Percentiles rank a stretch among this genome's conserved stretches.
Conservation (phyloP, 2,113 vertebrate genomes). For the Xiphophorus hellerii region DNA sequence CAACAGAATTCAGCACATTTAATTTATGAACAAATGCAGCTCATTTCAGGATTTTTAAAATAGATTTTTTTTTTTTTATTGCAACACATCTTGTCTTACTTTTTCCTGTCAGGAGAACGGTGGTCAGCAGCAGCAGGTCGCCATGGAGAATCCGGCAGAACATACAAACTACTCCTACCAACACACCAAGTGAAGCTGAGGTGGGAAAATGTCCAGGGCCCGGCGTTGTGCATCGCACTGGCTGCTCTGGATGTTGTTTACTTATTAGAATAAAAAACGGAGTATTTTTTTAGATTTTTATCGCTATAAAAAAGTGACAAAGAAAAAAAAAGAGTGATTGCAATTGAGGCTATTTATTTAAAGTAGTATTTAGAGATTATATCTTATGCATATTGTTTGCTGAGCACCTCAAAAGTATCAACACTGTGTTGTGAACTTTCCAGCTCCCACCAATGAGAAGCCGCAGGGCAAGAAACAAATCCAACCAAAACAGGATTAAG, state of each 20-base stretch:
- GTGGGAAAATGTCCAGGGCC: constrained; percentile 14
- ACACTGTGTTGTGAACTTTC: neutral
- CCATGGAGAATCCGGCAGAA: constrained; percentile 86
- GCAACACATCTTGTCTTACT: neutral
- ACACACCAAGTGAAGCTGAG: constrained; percentile 88
- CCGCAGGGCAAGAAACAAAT: constrained; percentile 48
- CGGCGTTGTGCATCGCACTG: neutral
- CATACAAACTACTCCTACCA: constrained; percentile 90
- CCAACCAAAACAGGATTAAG: constrained; percentile 58
- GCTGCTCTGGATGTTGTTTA: neutral
- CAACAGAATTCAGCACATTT: no score
- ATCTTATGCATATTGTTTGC: neutral
- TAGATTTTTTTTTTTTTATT: neutral
- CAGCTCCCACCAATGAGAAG: constrained; percentile 52
- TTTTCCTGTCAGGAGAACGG: constrained; percentile 81
- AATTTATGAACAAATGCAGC: neutral
- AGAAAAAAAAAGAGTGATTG: neutral
- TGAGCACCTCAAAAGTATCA: neutral
- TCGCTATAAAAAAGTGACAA: neutral
- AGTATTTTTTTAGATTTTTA: neutral
- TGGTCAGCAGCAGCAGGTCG: constrained; percentile 86
- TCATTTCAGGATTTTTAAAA: neutral
- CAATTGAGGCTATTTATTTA: no score
- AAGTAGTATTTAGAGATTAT: no score
- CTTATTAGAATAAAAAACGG: neutral